Evolutionary conservation across 2,113 vertebrate genomes (phyloP).

Genomic region (Scalopus aquaticus): DNA sequence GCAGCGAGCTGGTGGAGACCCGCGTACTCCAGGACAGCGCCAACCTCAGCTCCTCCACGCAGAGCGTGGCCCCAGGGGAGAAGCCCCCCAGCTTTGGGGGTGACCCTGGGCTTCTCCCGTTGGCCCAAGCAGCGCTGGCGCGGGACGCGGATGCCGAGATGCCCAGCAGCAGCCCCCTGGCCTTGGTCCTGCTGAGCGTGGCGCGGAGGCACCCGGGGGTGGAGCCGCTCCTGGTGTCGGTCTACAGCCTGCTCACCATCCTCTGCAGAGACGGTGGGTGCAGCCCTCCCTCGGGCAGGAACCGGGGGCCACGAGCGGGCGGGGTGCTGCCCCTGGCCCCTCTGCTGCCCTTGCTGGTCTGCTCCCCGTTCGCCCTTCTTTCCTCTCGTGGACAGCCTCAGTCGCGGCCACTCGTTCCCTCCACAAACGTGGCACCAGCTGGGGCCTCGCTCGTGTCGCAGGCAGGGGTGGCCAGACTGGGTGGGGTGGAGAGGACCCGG

Average conservation of each 20-base stretch:
- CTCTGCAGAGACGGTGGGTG: conserved; percentile 79
- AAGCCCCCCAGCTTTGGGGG: background rate
- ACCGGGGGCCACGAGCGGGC: background rate
- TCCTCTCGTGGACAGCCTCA: background rate
- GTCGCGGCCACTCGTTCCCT: accelerated
- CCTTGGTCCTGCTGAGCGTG: conserved; percentile 62
- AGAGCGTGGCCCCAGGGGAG: too few relatives aligned
- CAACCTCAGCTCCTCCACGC: background rate
- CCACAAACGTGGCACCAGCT: accelerated
- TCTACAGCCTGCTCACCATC: conserved; percentile 81
- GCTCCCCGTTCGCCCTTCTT: accelerated
- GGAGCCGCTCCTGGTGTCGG: conserved; percentile 56
- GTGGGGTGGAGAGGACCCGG: too few relatives aligned
- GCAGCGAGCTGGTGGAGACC: too few relatives aligned
- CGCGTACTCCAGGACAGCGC: too few relatives aligned
- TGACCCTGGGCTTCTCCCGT: background rate
- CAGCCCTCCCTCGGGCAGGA: accelerated
- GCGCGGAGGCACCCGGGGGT: conserved; percentile 48
- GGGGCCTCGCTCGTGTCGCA: too few relatives aligned
- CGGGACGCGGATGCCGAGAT: background rate
- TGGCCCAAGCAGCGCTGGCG: conserved; percentile 71
- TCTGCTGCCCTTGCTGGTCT: accelerated
- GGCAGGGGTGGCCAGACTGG: too few relatives aligned
- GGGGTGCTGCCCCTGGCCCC: accelerated
- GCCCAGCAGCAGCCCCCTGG: background rate